A percentile compares a stretch with the other conserved stretches of the same genome.
These are phyloP conservation scores for Carposina sasakii DNA, from an alignment of 1,140 invertebrate species.

Conservation along the genomic window DNA sequence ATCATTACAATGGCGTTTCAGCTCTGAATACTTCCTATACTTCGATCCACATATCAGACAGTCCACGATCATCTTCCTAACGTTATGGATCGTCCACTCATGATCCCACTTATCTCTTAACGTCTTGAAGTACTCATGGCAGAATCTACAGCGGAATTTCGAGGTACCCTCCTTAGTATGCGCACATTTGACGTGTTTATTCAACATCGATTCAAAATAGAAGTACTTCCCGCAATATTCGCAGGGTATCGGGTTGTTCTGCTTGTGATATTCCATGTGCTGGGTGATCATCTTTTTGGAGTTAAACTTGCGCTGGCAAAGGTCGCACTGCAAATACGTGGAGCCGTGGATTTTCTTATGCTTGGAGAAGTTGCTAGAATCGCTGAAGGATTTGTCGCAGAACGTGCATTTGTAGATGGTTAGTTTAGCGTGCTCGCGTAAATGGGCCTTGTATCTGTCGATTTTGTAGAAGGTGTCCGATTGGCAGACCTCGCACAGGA, in stretches of 20 bases:
- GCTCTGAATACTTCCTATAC: slow-evolving; percentile 59
- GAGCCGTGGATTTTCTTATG: slow-evolving; percentile 68
- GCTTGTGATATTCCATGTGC: slow-evolving; percentile 65
- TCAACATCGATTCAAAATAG: slow-evolving; percentile 58
- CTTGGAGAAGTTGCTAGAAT: slow-evolving; percentile 69
- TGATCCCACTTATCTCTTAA: slow-evolving; percentile 69
- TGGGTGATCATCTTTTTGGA: slow-evolving; percentile 64
- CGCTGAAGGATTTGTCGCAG: slow-evolving; percentile 67
- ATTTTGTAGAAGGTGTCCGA: slow-evolving; percentile 46
- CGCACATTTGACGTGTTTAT: slow-evolving; percentile 59
- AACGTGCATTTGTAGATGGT: slow-evolving; percentile 66
- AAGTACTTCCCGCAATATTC: slow-evolving; percentile 51
- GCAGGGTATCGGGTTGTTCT: slow-evolving; percentile 47
- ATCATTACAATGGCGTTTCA: slow-evolving; percentile 49
- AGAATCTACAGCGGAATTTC: slow-evolving; percentile 54
- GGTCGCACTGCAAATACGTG: slow-evolving; percentile 58
- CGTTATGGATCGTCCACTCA: slow-evolving; percentile 59
- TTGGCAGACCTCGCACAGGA: slow-evolving; percentile 61
- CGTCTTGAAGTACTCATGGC: slow-evolving; percentile 45
- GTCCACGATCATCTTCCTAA: slow-evolving; percentile 60
- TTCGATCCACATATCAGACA: slow-evolving; percentile 54
- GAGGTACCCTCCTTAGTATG: slow-evolving; percentile 35
- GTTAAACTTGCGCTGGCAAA: slow-evolving; percentile 66
- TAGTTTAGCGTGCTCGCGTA: slow-evolving; percentile 65
- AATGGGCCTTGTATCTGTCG: slow-evolving; percentile 61